Evolutionary conservation across 2,113 vertebrate species (phyloP).

Genomic region (Onychostruthus taczanowskii): DNA sequence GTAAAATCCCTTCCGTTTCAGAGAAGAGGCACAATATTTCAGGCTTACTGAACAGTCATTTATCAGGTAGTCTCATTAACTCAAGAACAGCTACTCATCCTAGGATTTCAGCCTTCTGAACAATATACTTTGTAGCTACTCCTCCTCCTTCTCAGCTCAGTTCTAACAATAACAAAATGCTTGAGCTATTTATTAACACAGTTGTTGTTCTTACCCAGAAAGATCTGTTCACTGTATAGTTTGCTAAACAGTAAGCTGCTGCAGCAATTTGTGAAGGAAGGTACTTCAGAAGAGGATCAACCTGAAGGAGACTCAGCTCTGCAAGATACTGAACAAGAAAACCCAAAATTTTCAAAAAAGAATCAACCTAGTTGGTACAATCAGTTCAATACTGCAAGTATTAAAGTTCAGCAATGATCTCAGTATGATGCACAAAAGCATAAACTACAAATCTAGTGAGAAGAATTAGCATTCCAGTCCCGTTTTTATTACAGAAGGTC

Average conservation of each 20-base stretch:
- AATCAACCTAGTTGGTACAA: background rate
- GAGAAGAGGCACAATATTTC: background rate
- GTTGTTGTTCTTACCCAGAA: conserved; percentile 79
- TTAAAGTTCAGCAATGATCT: accelerated
- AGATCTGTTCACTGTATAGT: conserved; percentile 81
- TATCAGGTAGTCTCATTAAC: background rate
- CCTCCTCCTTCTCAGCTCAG: background rate
- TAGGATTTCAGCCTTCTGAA: background rate
- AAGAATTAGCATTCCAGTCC: background rate
- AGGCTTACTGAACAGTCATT: background rate
- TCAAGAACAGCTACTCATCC: background rate
- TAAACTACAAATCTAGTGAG: background rate
- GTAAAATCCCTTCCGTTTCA: background rate
- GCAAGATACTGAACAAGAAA: conserved; percentile 81
- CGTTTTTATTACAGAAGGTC: background rate
- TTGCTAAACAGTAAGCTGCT: conserved; percentile 87
- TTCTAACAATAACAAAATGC: background rate
- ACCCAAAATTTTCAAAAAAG: background rate
- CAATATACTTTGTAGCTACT: background rate
- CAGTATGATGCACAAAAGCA: background rate
- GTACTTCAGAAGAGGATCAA: conserved; percentile 85
- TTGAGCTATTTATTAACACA: background rate
- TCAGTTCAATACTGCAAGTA: background rate
- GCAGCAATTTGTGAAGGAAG: conserved; percentile 87
- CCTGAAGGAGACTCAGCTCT: conserved; percentile 89